Conservation (phyloP, 1,140 invertebrate species). For the Drosophila nikananu region DNA sequence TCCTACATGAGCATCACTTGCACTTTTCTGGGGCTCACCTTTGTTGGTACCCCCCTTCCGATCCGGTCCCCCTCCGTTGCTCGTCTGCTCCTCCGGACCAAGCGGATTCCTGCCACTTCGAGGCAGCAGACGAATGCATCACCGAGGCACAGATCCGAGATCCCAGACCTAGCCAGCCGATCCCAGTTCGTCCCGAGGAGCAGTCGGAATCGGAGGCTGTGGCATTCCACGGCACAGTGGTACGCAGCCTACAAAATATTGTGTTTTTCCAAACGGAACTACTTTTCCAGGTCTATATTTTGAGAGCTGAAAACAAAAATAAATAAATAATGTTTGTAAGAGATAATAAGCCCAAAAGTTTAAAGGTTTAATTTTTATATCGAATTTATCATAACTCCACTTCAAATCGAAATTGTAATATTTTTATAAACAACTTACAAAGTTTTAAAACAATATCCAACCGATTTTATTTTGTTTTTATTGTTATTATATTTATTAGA, state of each 20-base stretch:
- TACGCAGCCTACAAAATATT: background rate
- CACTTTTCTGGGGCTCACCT: conserved; percentile 73
- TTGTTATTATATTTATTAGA: no score
- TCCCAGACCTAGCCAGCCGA: conserved; percentile 38
- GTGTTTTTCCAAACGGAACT: no score
- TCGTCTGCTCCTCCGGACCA: conserved; percentile 1
- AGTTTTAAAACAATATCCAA: background rate
- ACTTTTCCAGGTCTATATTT: background rate
- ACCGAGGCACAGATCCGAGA: conserved; percentile 34
- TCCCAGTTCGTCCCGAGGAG: conserved; percentile 26
- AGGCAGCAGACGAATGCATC: conserved; percentile 49
- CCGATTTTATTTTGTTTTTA: background rate
- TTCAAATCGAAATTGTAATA: background rate
- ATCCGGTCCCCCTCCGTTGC: background rate
- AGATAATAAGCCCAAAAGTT: background rate
- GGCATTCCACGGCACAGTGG: conserved; percentile 42
- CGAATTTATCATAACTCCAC: background rate
- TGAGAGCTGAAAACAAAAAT: background rate
- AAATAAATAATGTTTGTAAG: no score
- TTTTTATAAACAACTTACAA: background rate
- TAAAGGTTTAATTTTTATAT: background rate
- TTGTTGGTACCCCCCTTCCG: conserved; percentile 14
- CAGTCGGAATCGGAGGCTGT: conserved; percentile 30
- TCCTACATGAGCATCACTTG: conserved; percentile 81
- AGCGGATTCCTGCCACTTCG: conserved; percentile 38